These are phyloP conservation scores for Brienomyrus longianalis DNA, from an alignment of 2,113 vertebrate species.

Conservation along the genomic window DNA sequence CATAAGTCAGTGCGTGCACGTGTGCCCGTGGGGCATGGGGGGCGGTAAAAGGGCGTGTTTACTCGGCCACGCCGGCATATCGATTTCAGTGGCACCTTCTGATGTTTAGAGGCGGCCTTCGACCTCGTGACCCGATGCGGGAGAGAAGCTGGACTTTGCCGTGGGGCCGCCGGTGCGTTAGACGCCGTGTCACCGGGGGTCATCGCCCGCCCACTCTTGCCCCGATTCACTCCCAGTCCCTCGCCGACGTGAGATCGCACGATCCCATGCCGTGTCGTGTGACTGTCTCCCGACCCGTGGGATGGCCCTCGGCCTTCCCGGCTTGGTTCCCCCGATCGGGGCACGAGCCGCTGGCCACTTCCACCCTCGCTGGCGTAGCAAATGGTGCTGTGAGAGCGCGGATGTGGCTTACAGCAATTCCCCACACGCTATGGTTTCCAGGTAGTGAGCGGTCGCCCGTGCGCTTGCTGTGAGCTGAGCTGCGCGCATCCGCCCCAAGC, in stretches of 20 bases:
- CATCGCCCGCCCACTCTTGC: background rate
- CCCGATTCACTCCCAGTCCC: background rate
- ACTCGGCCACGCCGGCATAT: background rate
- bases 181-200: background rate
- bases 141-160: conserved; percentile 3
- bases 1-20: background rate
- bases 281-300: background rate
- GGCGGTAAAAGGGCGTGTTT: background rate
- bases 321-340: background rate
- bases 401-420: background rate
- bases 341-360: background rate
- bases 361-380: background rate
- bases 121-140: background rate
- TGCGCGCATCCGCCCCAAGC: background rate
- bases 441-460: background rate
- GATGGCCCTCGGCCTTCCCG: background rate
- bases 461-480: background rate
- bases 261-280: background rate
- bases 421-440: background rate
- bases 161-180: background rate
- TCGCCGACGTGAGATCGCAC: background rate
- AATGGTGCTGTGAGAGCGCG: background rate
- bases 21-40: background rate
- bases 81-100: background rate
- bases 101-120: background rate